A percentile compares a stretch with the other conserved stretches of the same genome.
Evolutionary conservation across 2,797 vertebrate genomes (phyloP).

Genomic region (Sebastes oblongus): DNA sequence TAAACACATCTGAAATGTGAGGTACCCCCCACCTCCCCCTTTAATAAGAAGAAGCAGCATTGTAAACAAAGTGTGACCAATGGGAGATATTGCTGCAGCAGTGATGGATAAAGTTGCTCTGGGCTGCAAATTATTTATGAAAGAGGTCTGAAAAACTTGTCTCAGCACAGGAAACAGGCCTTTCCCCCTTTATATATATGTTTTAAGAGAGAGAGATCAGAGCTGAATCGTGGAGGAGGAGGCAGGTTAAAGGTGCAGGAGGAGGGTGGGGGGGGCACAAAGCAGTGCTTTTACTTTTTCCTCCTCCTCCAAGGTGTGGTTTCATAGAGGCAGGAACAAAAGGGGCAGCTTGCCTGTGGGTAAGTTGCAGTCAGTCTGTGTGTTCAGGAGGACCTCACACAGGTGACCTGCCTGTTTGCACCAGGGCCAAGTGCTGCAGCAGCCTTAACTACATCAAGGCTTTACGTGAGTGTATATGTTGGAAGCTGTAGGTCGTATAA

Average conservation of each 20-base stretch:
- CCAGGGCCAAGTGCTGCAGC: slow-evolving; percentile 43
- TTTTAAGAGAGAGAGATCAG: not conserved
- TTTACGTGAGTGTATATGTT: slow-evolving; percentile 36
- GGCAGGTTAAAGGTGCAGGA: slow-evolving; percentile 21
- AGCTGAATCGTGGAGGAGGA: slow-evolving; percentile 6
- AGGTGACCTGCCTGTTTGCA: slow-evolving; percentile 46
- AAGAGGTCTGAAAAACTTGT: slow-evolving; percentile 5
- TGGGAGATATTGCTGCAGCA: slow-evolving; percentile 6
- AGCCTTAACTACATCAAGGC: slow-evolving; percentile 58
- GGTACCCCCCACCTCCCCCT: not conserved
- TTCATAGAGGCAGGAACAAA: slow-evolving; percentile 35
- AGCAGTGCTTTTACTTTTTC: slow-evolving; percentile 29
- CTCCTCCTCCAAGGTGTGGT: slow-evolving; percentile 79
- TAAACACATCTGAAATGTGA: not conserved
- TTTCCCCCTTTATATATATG: not conserved
- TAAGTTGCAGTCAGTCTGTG: slow-evolving; percentile 42
- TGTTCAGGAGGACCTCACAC: slow-evolving; percentile 32
- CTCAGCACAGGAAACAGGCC: not conserved
- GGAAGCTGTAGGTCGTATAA: not conserved
- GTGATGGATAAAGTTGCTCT: slow-evolving; percentile 33
- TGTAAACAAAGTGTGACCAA: slow-evolving; percentile 14
- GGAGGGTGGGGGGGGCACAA: not conserved
- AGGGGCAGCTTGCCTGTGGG: slow-evolving; percentile 22
- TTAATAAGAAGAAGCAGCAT: not conserved
- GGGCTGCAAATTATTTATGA: slow-evolving; percentile 44